Evolutionary conservation across 2,113 vertebrate genomes (phyloP).

Genomic region (Lutjanus erythropterus): DNA sequence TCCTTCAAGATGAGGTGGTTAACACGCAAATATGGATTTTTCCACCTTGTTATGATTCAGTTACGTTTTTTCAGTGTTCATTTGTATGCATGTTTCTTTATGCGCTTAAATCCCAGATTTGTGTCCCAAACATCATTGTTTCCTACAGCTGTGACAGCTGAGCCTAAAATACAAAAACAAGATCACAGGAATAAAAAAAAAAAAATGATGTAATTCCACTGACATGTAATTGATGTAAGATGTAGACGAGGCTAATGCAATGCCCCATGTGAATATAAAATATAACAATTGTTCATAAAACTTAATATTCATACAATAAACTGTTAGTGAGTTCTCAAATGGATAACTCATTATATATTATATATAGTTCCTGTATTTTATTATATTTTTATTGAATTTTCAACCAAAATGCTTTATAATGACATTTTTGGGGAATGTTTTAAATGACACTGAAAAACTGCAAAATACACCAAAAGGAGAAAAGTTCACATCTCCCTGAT

Average conservation of each 20-base stretch:
- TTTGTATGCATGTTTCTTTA: background rate
- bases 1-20: background rate
- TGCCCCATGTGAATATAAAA: background rate
- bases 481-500: background rate
- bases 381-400: background rate
- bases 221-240: background rate
- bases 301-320: background rate
- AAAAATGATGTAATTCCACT: slow-evolving; percentile 1
- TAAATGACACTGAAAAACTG: background rate
- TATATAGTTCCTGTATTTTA: background rate
- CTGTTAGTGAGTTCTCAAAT: background rate
- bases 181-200: background rate
- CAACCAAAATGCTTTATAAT: background rate
- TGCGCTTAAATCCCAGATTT: background rate
- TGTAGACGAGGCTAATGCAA: background rate
- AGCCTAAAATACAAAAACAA: background rate
- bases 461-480: background rate
- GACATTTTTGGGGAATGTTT: background rate
- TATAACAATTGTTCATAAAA: background rate
- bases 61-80: background rate
- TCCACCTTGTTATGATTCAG: background rate
- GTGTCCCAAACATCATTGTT: no score
- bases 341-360: background rate
- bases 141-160: background rate
- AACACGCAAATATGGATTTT: background rate